Conservation (phyloP, 2,797 vertebrate genomes). For the Hylomyscus alleni region DNA sequence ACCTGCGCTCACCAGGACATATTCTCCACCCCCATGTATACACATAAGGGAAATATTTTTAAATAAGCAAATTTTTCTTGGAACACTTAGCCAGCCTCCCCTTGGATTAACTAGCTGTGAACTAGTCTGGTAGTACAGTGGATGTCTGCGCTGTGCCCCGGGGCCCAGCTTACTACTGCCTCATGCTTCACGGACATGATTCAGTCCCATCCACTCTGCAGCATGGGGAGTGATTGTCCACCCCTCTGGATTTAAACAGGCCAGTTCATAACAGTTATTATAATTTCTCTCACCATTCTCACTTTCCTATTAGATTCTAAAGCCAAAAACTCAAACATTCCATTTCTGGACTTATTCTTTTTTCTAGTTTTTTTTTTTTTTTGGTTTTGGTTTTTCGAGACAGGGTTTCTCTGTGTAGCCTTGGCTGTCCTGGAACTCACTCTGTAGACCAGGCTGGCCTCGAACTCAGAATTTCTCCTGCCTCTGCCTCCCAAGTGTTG, state of each 20-base stretch:
- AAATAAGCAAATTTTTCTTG: neutral
- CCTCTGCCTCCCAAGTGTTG: too few species aligned
- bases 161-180: neutral
- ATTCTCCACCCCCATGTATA: neutral
- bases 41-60: neutral
- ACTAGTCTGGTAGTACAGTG: neutral
- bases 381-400: too few species aligned
- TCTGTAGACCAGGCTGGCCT: too few species aligned
- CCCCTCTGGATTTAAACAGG: neutral
- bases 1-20: neutral
- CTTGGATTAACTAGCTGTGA: neutral
- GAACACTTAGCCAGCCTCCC: neutral
- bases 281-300: conserved; percentile 7
- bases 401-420: too few species aligned
- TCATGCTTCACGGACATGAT: neutral
- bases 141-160: neutral
- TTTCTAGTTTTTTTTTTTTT: too few species aligned
- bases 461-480: too few species aligned
- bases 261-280: neutral
- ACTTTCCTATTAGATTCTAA: neutral
- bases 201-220: neutral
- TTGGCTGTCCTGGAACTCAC: too few species aligned
- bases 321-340: neutral
- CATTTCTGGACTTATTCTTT: neutral
- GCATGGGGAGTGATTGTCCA: neutral